Percentiles rank a stretch among this genome's conserved stretches.
phyloP scores from a whole-genome alignment of 2,888 invertebrate species.

The Altica lythri region DNA sequence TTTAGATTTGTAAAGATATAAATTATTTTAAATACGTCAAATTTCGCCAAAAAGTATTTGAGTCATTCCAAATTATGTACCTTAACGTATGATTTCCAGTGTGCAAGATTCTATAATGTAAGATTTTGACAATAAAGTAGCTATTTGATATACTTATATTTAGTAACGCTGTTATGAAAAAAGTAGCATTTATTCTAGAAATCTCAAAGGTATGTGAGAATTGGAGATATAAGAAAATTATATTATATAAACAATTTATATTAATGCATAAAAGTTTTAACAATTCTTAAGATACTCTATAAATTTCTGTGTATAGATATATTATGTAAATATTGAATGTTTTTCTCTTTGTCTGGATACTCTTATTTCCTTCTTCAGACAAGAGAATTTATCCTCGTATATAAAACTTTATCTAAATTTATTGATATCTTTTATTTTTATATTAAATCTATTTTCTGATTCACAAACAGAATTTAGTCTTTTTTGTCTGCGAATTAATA shows the following conservation, averaged over 20 bases:
- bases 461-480: slow-evolving; percentile 35
- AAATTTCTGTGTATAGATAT: slow-evolving; percentile 54
- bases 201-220: slow-evolving; percentile 54
- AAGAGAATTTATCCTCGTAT: slow-evolving; percentile 21
- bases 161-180: slow-evolving; percentile 54
- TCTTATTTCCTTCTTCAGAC: slow-evolving; percentile 34
- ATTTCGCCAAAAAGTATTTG: slow-evolving; percentile 26
- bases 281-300: slow-evolving; percentile 52
- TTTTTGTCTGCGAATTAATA: too few species aligned
- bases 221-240: slow-evolving; percentile 49
- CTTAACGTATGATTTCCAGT: slow-evolving; percentile 56
- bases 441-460: slow-evolving; percentile 35
- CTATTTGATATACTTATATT: slow-evolving; percentile 58
- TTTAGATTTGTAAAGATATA: not conserved
- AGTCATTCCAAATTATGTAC: slow-evolving; percentile 59
- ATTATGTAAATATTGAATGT: slow-evolving; percentile 53
- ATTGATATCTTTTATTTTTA: slow-evolving; percentile 37
- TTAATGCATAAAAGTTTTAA: slow-evolving; percentile 54
- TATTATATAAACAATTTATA: slow-evolving; percentile 54
- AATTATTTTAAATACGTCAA: slow-evolving; percentile 7
- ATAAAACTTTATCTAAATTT: slow-evolving; percentile 31
- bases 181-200: slow-evolving; percentile 57
- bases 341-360: slow-evolving; percentile 37
- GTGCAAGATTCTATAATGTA: slow-evolving; percentile 53
- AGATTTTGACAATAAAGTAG: slow-evolving; percentile 59